Percentiles rank a stretch among this genome's conserved stretches.
Conservation (phyloP, 2,888 invertebrate genomes). For the Lapara coniferarum region DNA sequence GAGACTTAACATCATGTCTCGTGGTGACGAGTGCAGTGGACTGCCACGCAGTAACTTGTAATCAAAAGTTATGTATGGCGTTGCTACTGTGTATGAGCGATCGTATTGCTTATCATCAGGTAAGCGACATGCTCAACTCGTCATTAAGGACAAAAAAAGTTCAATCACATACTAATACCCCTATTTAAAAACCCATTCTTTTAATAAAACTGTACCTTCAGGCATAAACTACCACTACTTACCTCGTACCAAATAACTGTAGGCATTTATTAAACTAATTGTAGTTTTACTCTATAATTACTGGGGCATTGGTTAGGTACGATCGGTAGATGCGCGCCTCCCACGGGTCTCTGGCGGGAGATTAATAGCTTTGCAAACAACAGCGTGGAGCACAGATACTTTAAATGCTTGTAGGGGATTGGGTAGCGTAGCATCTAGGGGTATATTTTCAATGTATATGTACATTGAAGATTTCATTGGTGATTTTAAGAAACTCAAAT, state of each 20-base stretch:
- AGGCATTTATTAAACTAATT: slow-evolving; percentile 22
- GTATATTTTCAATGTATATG: neutral
- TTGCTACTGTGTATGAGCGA: no score
- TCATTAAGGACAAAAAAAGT: no score
- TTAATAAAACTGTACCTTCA: neutral
- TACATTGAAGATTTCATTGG: neutral
- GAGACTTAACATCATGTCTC: no score
- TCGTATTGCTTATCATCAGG: no score
- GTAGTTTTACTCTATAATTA: slow-evolving; percentile 19
- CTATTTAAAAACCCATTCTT: neutral
- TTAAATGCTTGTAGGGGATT: slow-evolving; percentile 16
- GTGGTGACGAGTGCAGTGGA: no score
- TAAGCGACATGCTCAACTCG: no score
- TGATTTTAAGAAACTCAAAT: neutral
- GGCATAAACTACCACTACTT: slow-evolving; percentile 3
- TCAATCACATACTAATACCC: neutral
- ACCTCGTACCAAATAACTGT: slow-evolving; percentile 1
- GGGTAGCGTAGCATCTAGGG: slow-evolving; percentile 8
- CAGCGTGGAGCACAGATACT: slow-evolving; percentile 29
- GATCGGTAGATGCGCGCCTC: slow-evolving; percentile 37
- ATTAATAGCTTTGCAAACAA: slow-evolving; percentile 63
- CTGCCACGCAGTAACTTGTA: no score
- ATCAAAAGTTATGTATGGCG: no score
- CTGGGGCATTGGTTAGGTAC: slow-evolving; percentile 21
- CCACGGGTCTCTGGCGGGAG: slow-evolving; percentile 43